Evolutionary conservation across 2,113 vertebrate genomes (phyloP).

Genomic region (Nothobranchius furzeri): DNA sequence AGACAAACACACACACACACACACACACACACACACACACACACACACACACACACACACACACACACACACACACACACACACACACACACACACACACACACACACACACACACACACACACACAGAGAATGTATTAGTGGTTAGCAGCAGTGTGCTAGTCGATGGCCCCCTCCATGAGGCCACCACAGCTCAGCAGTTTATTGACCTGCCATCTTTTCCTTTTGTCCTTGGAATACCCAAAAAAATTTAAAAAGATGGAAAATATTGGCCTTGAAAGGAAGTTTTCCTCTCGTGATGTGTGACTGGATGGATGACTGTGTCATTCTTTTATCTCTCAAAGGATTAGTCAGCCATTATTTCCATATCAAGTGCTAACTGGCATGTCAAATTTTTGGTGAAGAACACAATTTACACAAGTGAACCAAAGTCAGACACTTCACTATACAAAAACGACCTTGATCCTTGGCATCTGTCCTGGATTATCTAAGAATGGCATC

Average conservation of each 20-base stretch:
- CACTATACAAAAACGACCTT: constrained; percentile 44
- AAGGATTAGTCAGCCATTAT: constrained; percentile 15
- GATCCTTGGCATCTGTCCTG: constrained; percentile 52
- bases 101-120: too few species aligned
- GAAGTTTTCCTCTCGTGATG: not conserved
- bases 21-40: too few species aligned
- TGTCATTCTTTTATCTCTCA: constrained; percentile 12
- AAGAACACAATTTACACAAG: constrained; percentile 9
- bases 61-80: too few species aligned
- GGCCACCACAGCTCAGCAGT: too few species aligned
- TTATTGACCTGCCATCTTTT: not conserved
- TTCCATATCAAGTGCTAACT: not conserved
- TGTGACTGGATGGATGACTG: constrained; percentile 7
- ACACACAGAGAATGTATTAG: too few species aligned
- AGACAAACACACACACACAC: too few species aligned
- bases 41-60: too few species aligned
- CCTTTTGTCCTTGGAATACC: not conserved
- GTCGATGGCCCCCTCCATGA: too few species aligned
- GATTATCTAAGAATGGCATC: constrained; percentile 61
- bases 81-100: too few species aligned
- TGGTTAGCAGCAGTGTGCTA: too few species aligned
- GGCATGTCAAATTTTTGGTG: not conserved
- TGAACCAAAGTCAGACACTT: constrained; percentile 22
- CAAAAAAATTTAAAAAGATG: too few species aligned
- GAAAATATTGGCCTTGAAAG: too few species aligned